Percentiles rank a stretch among this genome's conserved stretches.
Conservation (phyloP, 2,888 invertebrate genomes). For the Netelia inedita region DNA sequence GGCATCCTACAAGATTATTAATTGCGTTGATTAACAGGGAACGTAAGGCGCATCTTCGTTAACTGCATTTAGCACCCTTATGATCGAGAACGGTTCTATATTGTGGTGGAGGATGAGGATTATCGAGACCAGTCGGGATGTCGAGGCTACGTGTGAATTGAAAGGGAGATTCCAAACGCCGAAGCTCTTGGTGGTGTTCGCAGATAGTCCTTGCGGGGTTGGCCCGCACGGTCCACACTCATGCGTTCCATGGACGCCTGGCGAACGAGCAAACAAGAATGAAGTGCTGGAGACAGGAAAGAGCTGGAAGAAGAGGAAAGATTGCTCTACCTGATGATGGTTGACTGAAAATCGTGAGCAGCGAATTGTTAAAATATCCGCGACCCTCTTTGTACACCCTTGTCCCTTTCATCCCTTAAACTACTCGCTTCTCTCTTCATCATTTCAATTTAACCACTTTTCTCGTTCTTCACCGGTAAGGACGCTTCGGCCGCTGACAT, state of each 20-base stretch:
- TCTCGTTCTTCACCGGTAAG: neutral
- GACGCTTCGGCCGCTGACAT: constrained; percentile 16
- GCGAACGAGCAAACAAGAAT: constrained; percentile 8
- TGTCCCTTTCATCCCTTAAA: neutral
- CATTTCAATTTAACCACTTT: constrained; percentile 18
- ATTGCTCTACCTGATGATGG: constrained; percentile 52
- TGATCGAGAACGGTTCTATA: neutral
- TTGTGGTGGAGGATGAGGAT: neutral
- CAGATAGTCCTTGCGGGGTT: constrained; percentile 39
- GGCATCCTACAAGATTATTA: neutral
- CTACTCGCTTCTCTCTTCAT: neutral
- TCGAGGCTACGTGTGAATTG: neutral
- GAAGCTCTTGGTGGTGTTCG: constrained; percentile 29
- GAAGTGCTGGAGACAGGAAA: neutral
- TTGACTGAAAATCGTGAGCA: constrained; percentile 54
- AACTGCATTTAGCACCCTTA: neutral
- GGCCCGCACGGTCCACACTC: constrained; percentile 25
- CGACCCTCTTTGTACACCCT: constrained; percentile 5
- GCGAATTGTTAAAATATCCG: constrained; percentile 66
- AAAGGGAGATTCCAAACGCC: constrained; percentile 43
- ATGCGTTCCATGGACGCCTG: constrained; percentile 4
- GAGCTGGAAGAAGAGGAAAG: constrained; percentile 6
- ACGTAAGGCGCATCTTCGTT: constrained; percentile 15
- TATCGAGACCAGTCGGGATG: neutral
- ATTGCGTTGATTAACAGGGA: constrained; percentile 28